Conservation (phyloP, 2,113 vertebrate genomes). For the Panthera leo region DNA sequence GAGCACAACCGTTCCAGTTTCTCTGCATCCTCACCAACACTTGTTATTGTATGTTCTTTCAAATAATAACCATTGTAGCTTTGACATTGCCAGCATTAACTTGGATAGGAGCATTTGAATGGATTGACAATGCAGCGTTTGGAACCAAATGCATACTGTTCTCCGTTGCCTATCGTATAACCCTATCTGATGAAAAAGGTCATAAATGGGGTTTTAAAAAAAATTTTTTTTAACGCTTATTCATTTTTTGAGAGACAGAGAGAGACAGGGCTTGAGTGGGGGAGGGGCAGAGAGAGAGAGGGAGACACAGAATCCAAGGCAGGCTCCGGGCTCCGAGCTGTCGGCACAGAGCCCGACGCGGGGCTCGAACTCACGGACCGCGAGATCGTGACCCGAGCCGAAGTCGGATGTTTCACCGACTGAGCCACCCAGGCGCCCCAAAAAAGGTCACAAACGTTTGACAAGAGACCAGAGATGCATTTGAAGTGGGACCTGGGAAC, state of each 20-base stretch:
- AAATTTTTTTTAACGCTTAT: no score
- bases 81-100: neutral
- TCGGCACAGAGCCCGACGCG: no score
- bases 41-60: neutral
- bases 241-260: no score
- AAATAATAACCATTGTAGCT: neutral
- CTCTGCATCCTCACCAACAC: neutral
- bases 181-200: neutral
- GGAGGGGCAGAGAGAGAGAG: no score
- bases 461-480: neutral
- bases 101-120: neutral
- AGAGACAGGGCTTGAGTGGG: no score
- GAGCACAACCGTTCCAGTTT: neutral
- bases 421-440: no score
- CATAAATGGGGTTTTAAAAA: no score
- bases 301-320: no score
- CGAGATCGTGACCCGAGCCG: no score
- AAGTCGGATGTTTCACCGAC: no score
- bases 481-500: accelerated
- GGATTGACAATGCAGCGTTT: neutral
- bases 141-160: neutral
- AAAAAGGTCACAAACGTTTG: neutral
- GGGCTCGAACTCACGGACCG: no score
- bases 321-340: no score
- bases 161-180: neutral